Base-by-base conservation (phyloP, 1,140 invertebrate species). In the Drosophila quadrilineata region DNA sequence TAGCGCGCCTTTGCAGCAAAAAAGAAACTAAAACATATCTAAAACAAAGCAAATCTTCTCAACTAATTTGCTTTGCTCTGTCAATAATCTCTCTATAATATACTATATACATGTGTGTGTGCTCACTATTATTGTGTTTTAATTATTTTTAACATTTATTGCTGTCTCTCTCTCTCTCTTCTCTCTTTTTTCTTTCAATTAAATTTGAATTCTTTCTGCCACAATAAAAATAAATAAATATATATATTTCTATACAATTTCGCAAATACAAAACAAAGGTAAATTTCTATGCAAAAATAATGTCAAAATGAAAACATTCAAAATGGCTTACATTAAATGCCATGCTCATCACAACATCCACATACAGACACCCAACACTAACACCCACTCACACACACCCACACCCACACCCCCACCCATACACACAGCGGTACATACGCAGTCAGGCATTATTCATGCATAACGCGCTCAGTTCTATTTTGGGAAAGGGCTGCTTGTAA, bases 401-500 rank as follows among this genome's bases (percentile, higher is more conserved):
- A 31, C 24, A 14, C 31, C 9, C 22, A 46, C 12, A 36, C n/a
- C 14, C n/a, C 10, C 8, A 35, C 14, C 54, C 49, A 62, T 2
- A 22, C 9, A 28, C 14, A 45, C n/a, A n/a, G n/a, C n/a, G n/a
- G n/a, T 29, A 45, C 12, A 35, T 9, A 22, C 14, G 33, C n/a
- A 38, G 41, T 31, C 60, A 38, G 49, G 49, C 74, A 72, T 82
- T 66, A 62, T 53, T 84, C 73, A 82, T 70, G 64, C 64, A 56
- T 69, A 66, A 52, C 59, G 69, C 77, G 56, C 77, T 73, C 77
- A 48, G 59, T 63, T 82, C 77, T 73, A 73, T 70, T 71, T 77
- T 67, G 60, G 48, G n/a, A n/a, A n/a, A n/a, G n/a, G 35, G 33
- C 26, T 33, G 26, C 33, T 59, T 67, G 73, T 84, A 82, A 84